These are phyloP conservation scores for Monopterus albus DNA, from an alignment of 2,113 vertebrate species.

Conservation along the genomic window DNA sequence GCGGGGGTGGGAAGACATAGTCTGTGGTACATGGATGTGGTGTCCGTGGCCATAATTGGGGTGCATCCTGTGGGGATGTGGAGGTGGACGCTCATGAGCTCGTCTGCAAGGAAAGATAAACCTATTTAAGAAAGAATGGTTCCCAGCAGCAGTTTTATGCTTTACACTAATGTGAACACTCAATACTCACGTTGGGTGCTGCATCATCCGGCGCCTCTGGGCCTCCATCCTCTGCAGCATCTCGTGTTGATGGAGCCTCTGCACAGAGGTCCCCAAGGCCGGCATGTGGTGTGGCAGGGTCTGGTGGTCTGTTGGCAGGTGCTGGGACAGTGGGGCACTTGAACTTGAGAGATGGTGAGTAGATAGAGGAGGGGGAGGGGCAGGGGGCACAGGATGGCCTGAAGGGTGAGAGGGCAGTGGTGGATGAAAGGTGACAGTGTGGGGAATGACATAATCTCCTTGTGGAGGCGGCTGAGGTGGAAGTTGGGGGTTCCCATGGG, in stretches of 20 bases:
- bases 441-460: slow-evolving; percentile 95
- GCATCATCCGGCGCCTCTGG: slow-evolving; percentile 96
- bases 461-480: slow-evolving; percentile 90
- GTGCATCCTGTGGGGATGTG: slow-evolving; percentile 98
- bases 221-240: slow-evolving; percentile 97
- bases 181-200: slow-evolving; percentile 93
- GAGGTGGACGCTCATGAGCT: slow-evolving; percentile 96
- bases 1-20: slow-evolving; percentile 98
- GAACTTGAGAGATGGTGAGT: slow-evolving; percentile 89
- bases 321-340: slow-evolving; percentile 88
- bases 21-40: slow-evolving; percentile 99
- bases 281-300: slow-evolving; percentile 92
- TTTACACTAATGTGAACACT: background rate
- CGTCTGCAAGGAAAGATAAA: slow-evolving; percentile 79
- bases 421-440: slow-evolving; percentile 93
- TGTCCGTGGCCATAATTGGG: slow-evolving; percentile 98
- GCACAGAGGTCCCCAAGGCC: slow-evolving; percentile 88
- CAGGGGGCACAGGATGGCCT: slow-evolving; percentile 87
- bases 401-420: slow-evolving; percentile 90
- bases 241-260: slow-evolving; percentile 95
- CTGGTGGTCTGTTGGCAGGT: slow-evolving; percentile 91
- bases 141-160: background rate
- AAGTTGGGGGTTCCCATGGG: slow-evolving; percentile 92
- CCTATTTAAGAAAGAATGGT: background rate
- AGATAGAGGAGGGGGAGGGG: slow-evolving; percentile 88